Evolutionary conservation across 2,113 vertebrate genomes (phyloP), one percentile per base, ranked within the genome.

Genomic region (Ascaphus truei): DNA sequence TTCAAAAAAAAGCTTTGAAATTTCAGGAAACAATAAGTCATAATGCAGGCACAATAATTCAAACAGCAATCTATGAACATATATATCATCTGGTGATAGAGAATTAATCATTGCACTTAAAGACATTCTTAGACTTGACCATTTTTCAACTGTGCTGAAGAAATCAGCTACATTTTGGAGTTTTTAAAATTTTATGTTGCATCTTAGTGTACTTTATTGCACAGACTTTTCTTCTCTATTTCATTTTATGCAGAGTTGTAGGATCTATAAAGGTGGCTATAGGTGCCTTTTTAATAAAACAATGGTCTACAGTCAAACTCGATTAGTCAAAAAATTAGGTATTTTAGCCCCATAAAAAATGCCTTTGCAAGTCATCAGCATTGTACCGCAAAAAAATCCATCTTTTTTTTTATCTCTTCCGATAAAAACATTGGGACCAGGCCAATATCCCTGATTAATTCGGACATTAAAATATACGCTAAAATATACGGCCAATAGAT

Each of bases 61-160:
- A 76, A 84, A 82, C 33, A 60, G 79, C 87, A 89, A 94, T 92
- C 88, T 91, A 79, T 80, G 78, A 79, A 77, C 87, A 88, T 90
- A 91, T 88, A 84, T 81, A 92, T 95, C 89, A 94, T 89, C 75
- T 67, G 75, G 77, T 77, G 86, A 81, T 66, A 81, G 76, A 81
- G 81, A 86, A 93, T 96, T 93, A 91, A 95, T 96, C 93, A 93
- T 82, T 61, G 51, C 36, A 13, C 65, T 86, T 88, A 83, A 83
- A 79, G 85, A 87, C 81, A 86, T 81, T 77, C 75, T 79, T 81
- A 85, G 73, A 80, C 65, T 75, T 86, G 76, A 85, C 81, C 43
- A 84, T 87, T 89, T 88, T 81, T 76, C 85, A 87, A 79, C 87
- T 83, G 77, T 84, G 53, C 84, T 85, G 89, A 76, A 85, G 81